Base-by-base conservation (phyloP, 2,113 vertebrate genomes). In the Aphyosemion australe region DNA sequence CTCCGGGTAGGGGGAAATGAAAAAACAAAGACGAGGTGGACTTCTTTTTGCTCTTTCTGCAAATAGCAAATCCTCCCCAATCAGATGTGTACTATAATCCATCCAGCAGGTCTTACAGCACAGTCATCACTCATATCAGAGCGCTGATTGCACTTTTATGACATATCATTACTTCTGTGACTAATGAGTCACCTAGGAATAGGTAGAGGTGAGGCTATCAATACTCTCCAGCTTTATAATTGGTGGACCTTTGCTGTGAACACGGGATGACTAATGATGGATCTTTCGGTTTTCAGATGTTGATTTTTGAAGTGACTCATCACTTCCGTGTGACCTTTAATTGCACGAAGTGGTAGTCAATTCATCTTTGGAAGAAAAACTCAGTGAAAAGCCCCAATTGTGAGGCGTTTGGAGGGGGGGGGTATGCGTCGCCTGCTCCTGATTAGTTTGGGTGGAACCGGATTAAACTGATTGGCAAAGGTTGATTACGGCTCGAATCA, bases 221-320 rank as follows among this genome's bases (percentile, higher is more conserved):
- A 88, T 87, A 87, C 51, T 47, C 58, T 65, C 39, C 57, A 31
- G 76, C 37, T 0, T 18, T 16, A 58, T 79, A 77, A 78, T 67
- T 52, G 75, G 39, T 48, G 78, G 72, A 82, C 81, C 69, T 86
- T 85, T 83, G 80, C 74, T 13, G 43, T 63, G 79, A 82, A 79
- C 63, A 54, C 49, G 14, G n/a, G 34, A 57, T 69, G 70, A 86
- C 48, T 70, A 60, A 65, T 81, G 79, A 90, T 76, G 76, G 83
- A 87, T 85, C 52, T 50, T 73, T 76, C 6, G 48, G 53, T 76
- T 83, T 79, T 65, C 41, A 42, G 49, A 48, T 74, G 82, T 79
- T 69, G 82, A 83, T 78, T 86, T 84, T 80, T 72, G 32, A 85
- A 88, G 77, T 73, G 64, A 84, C 83, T 90, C 81, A 88, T 88